Evolutionary conservation across 2,113 vertebrate species (phyloP).

Genomic region (Coregonus clupeaformis): DNA sequence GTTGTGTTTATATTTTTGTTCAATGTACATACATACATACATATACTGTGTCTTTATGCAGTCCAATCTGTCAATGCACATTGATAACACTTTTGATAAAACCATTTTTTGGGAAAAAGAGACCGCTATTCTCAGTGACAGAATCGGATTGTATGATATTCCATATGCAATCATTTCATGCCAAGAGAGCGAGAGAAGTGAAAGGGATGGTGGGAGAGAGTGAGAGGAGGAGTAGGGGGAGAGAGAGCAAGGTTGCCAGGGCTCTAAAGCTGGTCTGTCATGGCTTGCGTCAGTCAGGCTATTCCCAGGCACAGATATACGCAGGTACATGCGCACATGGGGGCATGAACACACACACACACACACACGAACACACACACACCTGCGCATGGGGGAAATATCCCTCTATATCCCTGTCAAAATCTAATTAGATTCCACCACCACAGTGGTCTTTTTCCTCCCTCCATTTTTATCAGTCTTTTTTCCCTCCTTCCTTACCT

Average conservation of each 20-base stretch:
- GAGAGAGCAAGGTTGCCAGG: slow-evolving; percentile 66
- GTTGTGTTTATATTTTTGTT: too few relatives aligned
- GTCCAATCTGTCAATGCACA: too few relatives aligned
- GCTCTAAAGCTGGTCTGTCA: slow-evolving; percentile 70
- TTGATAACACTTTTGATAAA: slow-evolving; percentile 26
- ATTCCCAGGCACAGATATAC: slow-evolving; percentile 72
- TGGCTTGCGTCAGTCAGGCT: slow-evolving; percentile 73
- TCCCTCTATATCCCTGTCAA: slow-evolving; percentile 56
- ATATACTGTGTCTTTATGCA: slow-evolving; percentile 5
- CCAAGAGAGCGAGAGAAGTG: slow-evolving; percentile 48
- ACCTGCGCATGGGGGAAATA: slow-evolving; percentile 42
- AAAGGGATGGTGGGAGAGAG: slow-evolving; percentile 32
- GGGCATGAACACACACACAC: slow-evolving; percentile 7
- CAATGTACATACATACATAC: too few relatives aligned
- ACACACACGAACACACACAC: slow-evolving; percentile 25
- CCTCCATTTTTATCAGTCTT: slow-evolving; percentile 47
- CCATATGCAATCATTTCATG: slow-evolving; percentile 51
- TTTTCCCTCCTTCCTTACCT: slow-evolving; percentile 60
- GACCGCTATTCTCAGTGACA: slow-evolving; percentile 48
- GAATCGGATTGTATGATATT: slow-evolving; percentile 62
- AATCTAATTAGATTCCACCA: slow-evolving; percentile 66
- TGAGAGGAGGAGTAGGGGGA: slow-evolving; percentile 19
- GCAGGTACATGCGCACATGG: slow-evolving; percentile 60
- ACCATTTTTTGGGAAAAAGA: slow-evolving; percentile 35
- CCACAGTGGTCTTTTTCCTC: slow-evolving; percentile 45